These are phyloP conservation scores for Varecia variegata DNA, from an alignment of 2,797 vertebrate genomes.

Conservation along the genomic window DNA sequence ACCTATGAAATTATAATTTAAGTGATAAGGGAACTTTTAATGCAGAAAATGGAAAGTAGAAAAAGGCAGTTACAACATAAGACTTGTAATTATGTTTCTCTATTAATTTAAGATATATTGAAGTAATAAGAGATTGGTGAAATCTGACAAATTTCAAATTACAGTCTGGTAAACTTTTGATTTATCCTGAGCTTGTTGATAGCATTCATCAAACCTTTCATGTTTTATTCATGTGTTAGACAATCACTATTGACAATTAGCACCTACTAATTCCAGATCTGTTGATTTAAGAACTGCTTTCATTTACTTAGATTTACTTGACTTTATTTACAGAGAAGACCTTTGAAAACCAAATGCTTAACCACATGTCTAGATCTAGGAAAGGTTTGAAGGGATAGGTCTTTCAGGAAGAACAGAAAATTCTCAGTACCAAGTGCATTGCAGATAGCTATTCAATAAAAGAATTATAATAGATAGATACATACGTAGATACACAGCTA, in stretches of 20 bases:
- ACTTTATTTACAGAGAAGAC: slow-evolving; percentile 54
- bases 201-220: not conserved
- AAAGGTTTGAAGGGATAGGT: slow-evolving; percentile 7
- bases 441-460: not conserved
- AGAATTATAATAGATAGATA: not conserved
- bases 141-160: slow-evolving; percentile 24
- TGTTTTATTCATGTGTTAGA: slow-evolving; percentile 56
- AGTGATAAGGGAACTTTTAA: not conserved
- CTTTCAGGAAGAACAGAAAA: not conserved
- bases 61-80: not conserved
- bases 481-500: not conserved
- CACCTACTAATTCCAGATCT: slow-evolving; percentile 56
- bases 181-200: slow-evolving; percentile 29
- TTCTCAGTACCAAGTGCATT: not conserved
- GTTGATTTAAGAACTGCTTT: slow-evolving; percentile 53
- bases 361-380: not conserved
- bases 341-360: slow-evolving; percentile 56
- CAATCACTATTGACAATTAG: slow-evolving; percentile 59
- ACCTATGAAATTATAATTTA: not conserved
- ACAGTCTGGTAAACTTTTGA: slow-evolving; percentile 1
- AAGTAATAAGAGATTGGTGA: not conserved
- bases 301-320: slow-evolving; percentile 59
- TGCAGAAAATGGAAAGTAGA: not conserved
- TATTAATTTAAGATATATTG: not conserved
- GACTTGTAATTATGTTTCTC: not conserved